Evolutionary conservation across 2,113 vertebrate genomes (phyloP).

Genomic region (Apaloderma vittatum): DNA sequence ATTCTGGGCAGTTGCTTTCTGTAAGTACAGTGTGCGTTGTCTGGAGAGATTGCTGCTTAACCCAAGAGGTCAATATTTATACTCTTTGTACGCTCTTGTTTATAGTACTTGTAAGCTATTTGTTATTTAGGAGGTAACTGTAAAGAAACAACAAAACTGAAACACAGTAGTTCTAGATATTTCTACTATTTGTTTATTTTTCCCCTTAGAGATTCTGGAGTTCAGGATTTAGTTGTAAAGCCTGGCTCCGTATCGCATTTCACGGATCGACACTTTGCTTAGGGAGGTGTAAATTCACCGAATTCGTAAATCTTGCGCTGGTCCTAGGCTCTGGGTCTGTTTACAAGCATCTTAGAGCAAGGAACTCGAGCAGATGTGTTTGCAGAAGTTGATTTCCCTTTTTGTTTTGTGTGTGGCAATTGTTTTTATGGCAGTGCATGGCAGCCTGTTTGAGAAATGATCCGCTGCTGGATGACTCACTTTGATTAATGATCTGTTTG

Average conservation of each 20-base stretch:
- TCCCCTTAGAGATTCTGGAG: background rate
- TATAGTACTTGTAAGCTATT: too few species aligned
- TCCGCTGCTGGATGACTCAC: slow-evolving; percentile 13
- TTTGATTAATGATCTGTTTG: background rate
- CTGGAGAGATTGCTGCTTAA: background rate
- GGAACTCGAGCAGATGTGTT: background rate
- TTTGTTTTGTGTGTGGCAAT: background rate
- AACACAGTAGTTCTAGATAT: background rate
- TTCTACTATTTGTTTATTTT: too few species aligned
- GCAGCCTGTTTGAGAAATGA: background rate
- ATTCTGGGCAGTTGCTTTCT: accelerated
- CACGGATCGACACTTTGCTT: background rate
- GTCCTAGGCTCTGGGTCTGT: background rate
- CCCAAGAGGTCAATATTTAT: background rate
- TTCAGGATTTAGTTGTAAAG: background rate
- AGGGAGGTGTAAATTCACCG: background rate
- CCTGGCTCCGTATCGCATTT: accelerated
- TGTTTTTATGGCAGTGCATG: background rate
- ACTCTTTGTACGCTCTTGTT: background rate
- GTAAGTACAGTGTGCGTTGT: background rate
- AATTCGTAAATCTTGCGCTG: background rate
- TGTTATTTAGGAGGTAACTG: too few species aligned
- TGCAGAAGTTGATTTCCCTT: background rate
- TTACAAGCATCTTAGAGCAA: background rate
- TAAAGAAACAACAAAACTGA: too few species aligned